A percentile compares a stretch with the other conserved stretches of the same genome.
These are phyloP conservation scores for Varanus salvator DNA, from an alignment of 2,113 vertebrate genomes.

Conservation along the genomic window DNA sequence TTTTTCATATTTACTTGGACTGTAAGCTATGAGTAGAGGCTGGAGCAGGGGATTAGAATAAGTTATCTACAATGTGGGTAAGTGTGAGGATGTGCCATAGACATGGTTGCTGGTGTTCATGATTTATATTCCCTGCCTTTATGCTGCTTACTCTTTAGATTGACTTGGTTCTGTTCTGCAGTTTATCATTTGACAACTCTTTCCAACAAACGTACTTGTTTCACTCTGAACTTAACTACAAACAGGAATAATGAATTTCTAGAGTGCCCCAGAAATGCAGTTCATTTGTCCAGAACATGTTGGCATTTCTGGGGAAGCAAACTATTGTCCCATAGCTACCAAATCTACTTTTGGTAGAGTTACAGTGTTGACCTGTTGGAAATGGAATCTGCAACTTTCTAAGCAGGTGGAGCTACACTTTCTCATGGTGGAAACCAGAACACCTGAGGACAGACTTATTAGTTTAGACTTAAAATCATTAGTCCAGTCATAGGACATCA, in stretches of 20 bases:
- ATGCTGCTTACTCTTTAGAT: conserved; percentile 37
- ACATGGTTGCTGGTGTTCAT: background rate
- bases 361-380: background rate
- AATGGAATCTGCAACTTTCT: background rate
- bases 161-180: conserved; percentile 48
- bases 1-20: fast-evolving
- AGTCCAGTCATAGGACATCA: too few relatives aligned
- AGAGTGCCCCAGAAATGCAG: background rate
- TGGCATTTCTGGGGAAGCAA: background rate
- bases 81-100: conserved; percentile 17
- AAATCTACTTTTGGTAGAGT: background rate
- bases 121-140: conserved; percentile 41
- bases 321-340: background rate
- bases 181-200: conserved; percentile 37
- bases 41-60: background rate
- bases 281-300: background rate
- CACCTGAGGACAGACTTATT: too few relatives aligned
- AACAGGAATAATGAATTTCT: background rate
- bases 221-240: conserved; percentile 19
- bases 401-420: background rate
- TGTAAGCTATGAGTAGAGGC: background rate
- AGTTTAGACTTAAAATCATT: too few relatives aligned
- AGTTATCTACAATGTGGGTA: fast-evolving
- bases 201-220: conserved; percentile 26
- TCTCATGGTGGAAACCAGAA: background rate